Conservation (phyloP, 2,888 invertebrate genomes). For the Elmis aenea region DNA sequence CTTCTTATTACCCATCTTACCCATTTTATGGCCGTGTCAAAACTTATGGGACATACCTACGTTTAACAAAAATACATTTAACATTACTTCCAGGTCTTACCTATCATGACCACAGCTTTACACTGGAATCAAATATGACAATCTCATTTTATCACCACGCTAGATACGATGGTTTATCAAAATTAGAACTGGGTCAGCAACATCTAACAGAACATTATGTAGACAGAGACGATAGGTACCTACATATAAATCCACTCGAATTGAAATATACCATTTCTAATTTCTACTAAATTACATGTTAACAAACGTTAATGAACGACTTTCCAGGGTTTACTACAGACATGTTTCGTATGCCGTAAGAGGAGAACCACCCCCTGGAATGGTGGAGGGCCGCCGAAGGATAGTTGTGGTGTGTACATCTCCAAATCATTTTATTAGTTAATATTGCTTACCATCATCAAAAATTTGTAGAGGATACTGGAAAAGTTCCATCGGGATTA, state of each 20-base stretch:
- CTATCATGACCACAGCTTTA: constrained; percentile 37
- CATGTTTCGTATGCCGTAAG: constrained; percentile 41
- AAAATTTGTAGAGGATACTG: constrained; percentile 48
- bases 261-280: too few species aligned
- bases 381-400: constrained; percentile 35
- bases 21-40: too few species aligned
- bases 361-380: constrained; percentile 34
- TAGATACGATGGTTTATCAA: constrained; percentile 65
- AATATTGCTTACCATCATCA: not conserved
- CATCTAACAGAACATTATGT: constrained; percentile 56
- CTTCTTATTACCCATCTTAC: too few species aligned
- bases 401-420: constrained; percentile 37
- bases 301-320: not conserved
- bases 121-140: constrained; percentile 40
- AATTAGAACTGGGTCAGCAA: constrained; percentile 52
- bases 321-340: constrained; percentile 39
- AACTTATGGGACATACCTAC: too few species aligned
- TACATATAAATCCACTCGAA: too few species aligned
- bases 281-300: not conserved
- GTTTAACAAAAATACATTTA: too few species aligned
- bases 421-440: too few species aligned
- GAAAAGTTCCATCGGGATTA: constrained; percentile 61
- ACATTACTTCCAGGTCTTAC: constrained; percentile 47
- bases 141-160: constrained; percentile 54
- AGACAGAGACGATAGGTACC: constrained; percentile 50